Conservation (phyloP, 2,113 vertebrate species). For the Neotragus moschatus region DNA sequence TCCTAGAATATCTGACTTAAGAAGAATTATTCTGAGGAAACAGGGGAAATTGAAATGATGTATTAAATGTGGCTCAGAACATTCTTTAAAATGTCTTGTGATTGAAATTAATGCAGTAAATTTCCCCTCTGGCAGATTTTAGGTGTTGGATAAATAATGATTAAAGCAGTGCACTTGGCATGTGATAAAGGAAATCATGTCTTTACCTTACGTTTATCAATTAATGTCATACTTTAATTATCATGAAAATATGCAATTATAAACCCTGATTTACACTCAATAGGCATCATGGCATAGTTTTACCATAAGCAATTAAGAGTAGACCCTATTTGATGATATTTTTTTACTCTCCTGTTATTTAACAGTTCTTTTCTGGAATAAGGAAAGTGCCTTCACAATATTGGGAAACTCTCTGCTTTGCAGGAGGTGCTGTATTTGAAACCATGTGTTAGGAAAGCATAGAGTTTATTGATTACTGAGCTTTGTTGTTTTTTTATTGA, state of each 20-base stretch:
- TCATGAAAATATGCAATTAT: not conserved
- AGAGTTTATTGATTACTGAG: not conserved
- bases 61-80: conserved; percentile 23
- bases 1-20: conserved; percentile 54
- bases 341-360: not conserved
- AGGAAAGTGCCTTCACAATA: not conserved
- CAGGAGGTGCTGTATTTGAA: not conserved
- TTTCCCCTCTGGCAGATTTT: conserved; percentile 24
- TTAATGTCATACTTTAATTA: conserved; percentile 12
- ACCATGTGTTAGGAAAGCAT: not conserved
- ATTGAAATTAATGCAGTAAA: conserved; percentile 53
- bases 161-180: conserved; percentile 22
- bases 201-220: not conserved
- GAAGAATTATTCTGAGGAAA: conserved; percentile 45
- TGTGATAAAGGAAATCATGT: conserved; percentile 5
- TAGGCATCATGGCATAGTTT: not conserved
- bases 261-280: not conserved
- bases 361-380: not conserved
- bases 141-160: conserved; percentile 41
- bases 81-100: conserved; percentile 34
- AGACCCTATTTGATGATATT: not conserved
- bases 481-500: not conserved
- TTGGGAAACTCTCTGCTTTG: not conserved
- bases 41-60: conserved; percentile 7
- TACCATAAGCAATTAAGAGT: not conserved